Percentiles rank a stretch among this genome's conserved stretches.
Conservation (phyloP, 2,113 vertebrate species). For the Haliaeetus leucogaster region DNA sequence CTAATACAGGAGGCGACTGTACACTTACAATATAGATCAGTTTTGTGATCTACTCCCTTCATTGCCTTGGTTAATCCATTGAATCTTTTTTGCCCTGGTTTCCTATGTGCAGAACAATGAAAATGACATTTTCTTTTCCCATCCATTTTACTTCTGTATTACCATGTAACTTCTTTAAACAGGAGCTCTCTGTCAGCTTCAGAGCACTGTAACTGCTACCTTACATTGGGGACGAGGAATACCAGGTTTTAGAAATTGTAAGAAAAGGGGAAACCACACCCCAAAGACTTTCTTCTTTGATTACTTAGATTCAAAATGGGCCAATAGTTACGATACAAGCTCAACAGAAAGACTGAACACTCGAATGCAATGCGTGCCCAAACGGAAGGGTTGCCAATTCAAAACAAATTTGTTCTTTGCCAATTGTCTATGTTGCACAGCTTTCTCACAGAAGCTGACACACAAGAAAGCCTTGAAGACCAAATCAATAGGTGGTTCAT, state of each 20-base stretch:
- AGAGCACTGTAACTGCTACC: not conserved
- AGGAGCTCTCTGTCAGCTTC: not conserved
- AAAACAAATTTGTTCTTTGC: not conserved
- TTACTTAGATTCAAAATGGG: not conserved
- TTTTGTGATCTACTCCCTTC: not conserved
- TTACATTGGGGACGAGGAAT: not conserved
- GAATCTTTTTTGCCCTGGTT: not conserved
- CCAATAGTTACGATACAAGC: not conserved
- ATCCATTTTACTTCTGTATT: not conserved
- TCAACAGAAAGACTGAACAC: not conserved
- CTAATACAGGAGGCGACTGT: not conserved
- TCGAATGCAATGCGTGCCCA: rapidly evolving
- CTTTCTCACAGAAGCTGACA: not conserved
- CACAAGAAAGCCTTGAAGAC: not conserved
- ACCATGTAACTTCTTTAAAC: not conserved
- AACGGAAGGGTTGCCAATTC: not conserved
- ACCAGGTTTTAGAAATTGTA: not conserved
- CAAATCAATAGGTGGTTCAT: not conserved
- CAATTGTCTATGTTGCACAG: not conserved
- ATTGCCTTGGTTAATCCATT: not conserved
- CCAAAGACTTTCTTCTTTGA: not conserved
- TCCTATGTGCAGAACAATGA: not conserved
- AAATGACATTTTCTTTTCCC: not conserved
- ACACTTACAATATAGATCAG: not conserved
- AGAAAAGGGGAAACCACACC: not conserved